phyloP scores from a whole-genome alignment of 2,113 vertebrate species.

The Nerophis ophidion region DNA sequence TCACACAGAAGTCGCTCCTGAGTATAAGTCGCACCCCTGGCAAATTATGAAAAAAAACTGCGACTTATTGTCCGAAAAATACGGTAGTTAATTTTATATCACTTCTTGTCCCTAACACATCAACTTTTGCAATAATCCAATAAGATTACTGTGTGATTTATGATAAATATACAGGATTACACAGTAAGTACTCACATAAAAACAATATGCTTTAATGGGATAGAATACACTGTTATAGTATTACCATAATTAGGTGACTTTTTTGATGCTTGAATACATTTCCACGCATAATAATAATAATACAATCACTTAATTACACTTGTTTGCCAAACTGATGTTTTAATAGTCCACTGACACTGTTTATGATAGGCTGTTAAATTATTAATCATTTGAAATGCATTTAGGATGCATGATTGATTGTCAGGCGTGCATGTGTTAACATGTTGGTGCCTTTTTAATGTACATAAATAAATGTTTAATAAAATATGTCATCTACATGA shows the following conservation, averaged over 20 bases:
- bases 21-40: too few relatives aligned
- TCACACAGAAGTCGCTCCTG: too few relatives aligned
- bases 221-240: too few relatives aligned
- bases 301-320: slow-evolving; percentile 10
- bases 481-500: neutral
- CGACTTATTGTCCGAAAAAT: too few relatives aligned
- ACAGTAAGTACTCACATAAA: neutral
- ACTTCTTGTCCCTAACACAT: neutral
- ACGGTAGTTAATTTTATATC: too few relatives aligned
- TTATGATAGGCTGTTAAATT: neutral
- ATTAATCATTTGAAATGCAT: slow-evolving; percentile 25
- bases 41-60: too few relatives aligned
- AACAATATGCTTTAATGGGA: neutral
- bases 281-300: neutral
- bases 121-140: neutral
- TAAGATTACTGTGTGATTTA: neutral
- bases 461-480: slow-evolving; percentile 25
- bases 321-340: slow-evolving; percentile 1
- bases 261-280: slow-evolving; percentile 14
- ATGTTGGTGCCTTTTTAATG: slow-evolving; percentile 21
- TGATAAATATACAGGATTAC: neutral
- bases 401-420: slow-evolving; percentile 4
- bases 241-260: slow-evolving; percentile 4
- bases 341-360: slow-evolving; percentile 2
- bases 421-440: slow-evolving; percentile 17